Conservation (phyloP, 2,113 vertebrate genomes). For the Sinosuthora webbiana region DNA sequence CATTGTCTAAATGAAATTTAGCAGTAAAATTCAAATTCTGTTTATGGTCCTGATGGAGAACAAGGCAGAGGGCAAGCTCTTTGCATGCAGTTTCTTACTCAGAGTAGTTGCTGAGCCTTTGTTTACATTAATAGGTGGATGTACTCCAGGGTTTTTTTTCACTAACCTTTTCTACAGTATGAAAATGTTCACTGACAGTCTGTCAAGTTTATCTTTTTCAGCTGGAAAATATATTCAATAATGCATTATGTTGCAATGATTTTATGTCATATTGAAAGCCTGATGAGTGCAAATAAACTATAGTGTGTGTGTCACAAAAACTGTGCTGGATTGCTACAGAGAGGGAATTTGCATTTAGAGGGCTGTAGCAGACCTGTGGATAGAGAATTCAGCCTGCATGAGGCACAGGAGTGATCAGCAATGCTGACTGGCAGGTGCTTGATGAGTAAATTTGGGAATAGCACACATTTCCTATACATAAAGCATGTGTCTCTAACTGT, state of each 20-base stretch:
- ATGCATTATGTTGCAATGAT: conserved; percentile 74
- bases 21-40: not conserved
- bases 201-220: conserved; percentile 45
- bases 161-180: conserved; percentile 19
- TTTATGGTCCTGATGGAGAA: not conserved
- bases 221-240: conserved; percentile 74
- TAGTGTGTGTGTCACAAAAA: not conserved
- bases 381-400: not conserved
- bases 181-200: conserved; percentile 58
- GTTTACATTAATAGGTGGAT: not conserved
- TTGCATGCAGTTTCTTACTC: not conserved
- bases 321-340: not conserved
- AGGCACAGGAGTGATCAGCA: not conserved
- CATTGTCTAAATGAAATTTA: not conserved
- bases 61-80: not conserved
- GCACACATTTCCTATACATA: not conserved
- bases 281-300: conserved; percentile 63
- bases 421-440: not conserved
- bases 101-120: not conserved
- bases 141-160: not conserved
- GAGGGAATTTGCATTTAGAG: not conserved
- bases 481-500: not conserved
- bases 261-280: conserved; percentile 70
- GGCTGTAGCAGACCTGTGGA: not conserved
- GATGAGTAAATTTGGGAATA: not conserved